These are phyloP conservation scores for Clostera curtula DNA, from an alignment of 2,888 invertebrate genomes.

Conservation along the genomic window DNA sequence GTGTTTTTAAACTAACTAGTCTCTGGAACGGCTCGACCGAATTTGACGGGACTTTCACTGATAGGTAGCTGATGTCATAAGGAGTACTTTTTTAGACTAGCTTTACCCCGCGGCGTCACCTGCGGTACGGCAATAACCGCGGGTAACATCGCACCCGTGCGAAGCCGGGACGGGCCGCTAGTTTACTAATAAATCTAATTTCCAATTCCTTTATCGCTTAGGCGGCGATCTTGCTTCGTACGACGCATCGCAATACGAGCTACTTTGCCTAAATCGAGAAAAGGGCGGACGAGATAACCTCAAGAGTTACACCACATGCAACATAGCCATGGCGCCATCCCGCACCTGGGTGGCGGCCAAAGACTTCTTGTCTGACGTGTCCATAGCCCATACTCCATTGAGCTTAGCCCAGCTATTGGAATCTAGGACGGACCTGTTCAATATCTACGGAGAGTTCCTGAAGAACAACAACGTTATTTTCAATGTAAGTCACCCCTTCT, in stretches of 20 bases:
- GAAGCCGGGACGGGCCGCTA: constrained; percentile 46
- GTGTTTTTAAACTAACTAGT: no score
- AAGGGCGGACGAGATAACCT: constrained; percentile 70
- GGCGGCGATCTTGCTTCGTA: constrained; percentile 75
- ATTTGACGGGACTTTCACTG: no score
- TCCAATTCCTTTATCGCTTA: constrained; percentile 25
- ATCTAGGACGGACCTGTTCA: constrained; percentile 75
- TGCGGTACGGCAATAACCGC: no score
- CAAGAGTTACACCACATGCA: constrained; percentile 72
- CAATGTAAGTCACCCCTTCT: constrained; percentile 53
- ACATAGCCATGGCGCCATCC: constrained; percentile 78
- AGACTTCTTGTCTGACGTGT: constrained; percentile 70
- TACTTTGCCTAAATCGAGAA: constrained; percentile 76
- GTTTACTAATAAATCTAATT: not conserved
- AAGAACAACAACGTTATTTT: constrained; percentile 68
- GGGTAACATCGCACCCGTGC: constrained; percentile 85
- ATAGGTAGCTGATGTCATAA: no score
- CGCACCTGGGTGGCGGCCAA: constrained; percentile 67
- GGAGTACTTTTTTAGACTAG: no score
- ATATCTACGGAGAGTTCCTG: constrained; percentile 77
- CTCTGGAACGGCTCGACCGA: no score
- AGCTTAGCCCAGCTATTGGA: constrained; percentile 73
- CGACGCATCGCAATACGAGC: constrained; percentile 72
- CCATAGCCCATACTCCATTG: constrained; percentile 77
- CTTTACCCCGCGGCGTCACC: no score